phyloP scores from a whole-genome alignment of 2,888 invertebrate genomes.

The Tipula vernalis region DNA sequence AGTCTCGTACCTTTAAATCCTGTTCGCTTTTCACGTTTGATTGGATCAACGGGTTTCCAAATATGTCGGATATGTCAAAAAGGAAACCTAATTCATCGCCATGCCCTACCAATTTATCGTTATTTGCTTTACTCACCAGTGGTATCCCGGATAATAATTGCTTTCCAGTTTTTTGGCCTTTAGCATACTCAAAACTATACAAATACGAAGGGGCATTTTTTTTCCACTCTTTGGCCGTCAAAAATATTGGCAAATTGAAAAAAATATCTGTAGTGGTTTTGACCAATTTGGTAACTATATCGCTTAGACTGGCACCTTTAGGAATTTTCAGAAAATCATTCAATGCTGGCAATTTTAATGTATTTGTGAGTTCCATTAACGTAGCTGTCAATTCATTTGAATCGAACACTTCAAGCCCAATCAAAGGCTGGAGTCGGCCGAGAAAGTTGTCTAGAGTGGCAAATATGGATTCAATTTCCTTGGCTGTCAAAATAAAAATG shows the following conservation, averaged over 20 bases:
- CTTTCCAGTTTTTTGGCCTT: constrained; percentile 45
- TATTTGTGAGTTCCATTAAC: constrained; percentile 14
- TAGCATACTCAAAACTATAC: constrained; percentile 62
- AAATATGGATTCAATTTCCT: constrained; percentile 21
- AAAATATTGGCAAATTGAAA: constrained; percentile 63
- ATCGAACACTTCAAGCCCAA: constrained; percentile 24
- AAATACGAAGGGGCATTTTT: constrained; percentile 49
- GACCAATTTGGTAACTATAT: constrained; percentile 28
- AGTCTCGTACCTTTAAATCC: constrained; percentile 50
- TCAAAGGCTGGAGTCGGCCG: not conserved
- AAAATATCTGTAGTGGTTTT: constrained; percentile 51
- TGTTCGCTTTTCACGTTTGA: constrained; percentile 35
- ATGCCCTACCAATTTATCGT: constrained; percentile 41
- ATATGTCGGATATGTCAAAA: constrained; percentile 50
- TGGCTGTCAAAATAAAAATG: constrained; percentile 14
- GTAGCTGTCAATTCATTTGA: constrained; percentile 21
- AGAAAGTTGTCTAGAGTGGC: constrained; percentile 27
- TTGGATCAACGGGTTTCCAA: constrained; percentile 41
- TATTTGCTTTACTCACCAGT: constrained; percentile 34
- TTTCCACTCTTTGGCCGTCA: constrained; percentile 60
- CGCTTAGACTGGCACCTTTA: constrained; percentile 23
- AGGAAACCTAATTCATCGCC: constrained; percentile 62
- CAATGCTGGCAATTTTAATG: constrained; percentile 24
- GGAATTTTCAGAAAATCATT: constrained; percentile 29
- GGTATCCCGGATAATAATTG: constrained; percentile 54